Conservation (phyloP, 2,113 vertebrate genomes). For the Eidolon helvum region DNA sequence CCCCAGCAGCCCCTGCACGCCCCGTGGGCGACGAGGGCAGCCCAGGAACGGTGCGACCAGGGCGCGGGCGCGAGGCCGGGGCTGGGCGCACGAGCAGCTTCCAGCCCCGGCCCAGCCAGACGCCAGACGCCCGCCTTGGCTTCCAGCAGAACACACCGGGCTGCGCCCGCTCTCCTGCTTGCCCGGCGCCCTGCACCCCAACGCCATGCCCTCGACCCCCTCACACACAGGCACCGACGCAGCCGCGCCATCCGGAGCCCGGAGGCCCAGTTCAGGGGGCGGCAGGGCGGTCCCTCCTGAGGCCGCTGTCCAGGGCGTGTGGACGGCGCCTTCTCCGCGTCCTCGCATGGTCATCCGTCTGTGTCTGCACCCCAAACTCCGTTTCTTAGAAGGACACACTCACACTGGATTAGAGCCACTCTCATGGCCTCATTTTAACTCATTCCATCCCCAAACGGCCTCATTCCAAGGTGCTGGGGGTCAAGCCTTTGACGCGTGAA, state of each 20-base stretch:
- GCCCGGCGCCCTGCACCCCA: too few species aligned
- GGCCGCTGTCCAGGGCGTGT: not conserved
- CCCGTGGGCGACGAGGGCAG: not conserved
- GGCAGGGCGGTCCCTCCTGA: not conserved
- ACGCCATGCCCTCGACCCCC: too few species aligned
- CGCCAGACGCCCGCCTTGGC: too few species aligned
- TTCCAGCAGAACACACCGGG: too few species aligned
- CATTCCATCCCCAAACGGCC: not conserved
- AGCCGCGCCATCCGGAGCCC: fast-evolving
- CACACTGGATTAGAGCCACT: not conserved
- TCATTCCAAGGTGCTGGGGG: not conserved
- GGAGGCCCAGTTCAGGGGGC: fast-evolving
- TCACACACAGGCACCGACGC: too few species aligned
- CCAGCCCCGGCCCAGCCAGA: too few species aligned
- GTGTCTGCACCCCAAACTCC: too few species aligned
- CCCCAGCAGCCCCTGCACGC: not conserved
- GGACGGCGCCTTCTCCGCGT: too few species aligned
- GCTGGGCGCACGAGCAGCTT: too few species aligned
- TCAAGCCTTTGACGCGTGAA: not conserved
- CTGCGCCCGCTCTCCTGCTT: too few species aligned
- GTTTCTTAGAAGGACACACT: not conserved
- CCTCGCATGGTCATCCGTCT: not conserved
- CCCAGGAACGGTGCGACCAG: not conserved
- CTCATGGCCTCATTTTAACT: not conserved
- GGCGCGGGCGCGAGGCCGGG: not conserved